These are phyloP conservation scores for Phalacrocorax carbo DNA, from an alignment of 2,113 vertebrate genomes.

Conservation along the genomic window DNA sequence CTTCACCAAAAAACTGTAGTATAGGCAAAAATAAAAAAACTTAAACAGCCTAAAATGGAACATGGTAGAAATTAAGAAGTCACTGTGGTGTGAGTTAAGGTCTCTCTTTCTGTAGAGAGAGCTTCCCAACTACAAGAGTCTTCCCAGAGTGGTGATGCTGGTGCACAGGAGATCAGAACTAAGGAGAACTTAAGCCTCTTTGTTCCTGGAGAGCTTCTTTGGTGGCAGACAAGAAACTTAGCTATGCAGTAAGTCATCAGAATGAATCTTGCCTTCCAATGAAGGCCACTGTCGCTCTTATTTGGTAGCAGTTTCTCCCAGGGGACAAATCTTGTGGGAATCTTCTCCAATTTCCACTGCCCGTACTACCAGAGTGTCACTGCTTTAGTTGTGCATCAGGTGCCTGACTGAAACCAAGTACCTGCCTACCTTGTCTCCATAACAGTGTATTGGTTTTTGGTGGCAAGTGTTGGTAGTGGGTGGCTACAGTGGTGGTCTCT, in stretches of 20 bases:
- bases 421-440: not conserved
- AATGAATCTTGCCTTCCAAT: not conserved
- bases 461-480: not conserved
- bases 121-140: not conserved
- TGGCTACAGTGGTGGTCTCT: not conserved
- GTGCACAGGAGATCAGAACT: not conserved
- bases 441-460: not conserved
- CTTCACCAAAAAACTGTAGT: not conserved
- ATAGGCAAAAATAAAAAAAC: not conserved
- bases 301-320: not conserved
- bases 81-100: not conserved
- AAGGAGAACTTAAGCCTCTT: not conserved
- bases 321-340: not conserved
- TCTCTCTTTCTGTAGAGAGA: not conserved
- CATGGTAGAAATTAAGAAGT: not conserved
- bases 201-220: not conserved
- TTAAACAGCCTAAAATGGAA: not conserved
- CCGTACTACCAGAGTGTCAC: not conserved
- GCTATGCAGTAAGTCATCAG: not conserved
- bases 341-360: not conserved
- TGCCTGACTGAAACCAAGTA: not conserved
- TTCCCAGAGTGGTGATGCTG: not conserved
- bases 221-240: not conserved
- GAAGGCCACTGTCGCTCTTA: not conserved
- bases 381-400: not conserved